Conservation (phyloP, 2,888 invertebrate species). For the Strigamia maritima region DNA sequence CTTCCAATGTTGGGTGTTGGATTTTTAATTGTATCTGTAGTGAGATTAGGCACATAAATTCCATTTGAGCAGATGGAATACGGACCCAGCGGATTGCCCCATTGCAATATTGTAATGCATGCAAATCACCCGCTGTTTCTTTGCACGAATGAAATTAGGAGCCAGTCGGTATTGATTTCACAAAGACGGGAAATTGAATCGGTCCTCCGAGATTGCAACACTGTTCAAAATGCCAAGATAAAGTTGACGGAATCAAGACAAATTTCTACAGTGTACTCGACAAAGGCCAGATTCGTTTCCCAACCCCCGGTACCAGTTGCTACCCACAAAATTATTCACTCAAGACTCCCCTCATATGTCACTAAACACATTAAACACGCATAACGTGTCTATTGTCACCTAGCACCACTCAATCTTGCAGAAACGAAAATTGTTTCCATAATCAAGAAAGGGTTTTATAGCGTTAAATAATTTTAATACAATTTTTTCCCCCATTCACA, state of each 20-base stretch:
- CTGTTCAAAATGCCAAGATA: constrained; percentile 23
- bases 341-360: neutral
- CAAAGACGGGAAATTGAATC: constrained; percentile 23
- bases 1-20: neutral
- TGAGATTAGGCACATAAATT: constrained; percentile 19
- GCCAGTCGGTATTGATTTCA: constrained; percentile 23
- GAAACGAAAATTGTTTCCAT: too few relatives aligned
- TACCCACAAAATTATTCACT: constrained; percentile 15
- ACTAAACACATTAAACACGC: neutral
- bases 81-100: constrained; percentile 23
- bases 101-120: constrained; percentile 23
- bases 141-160: constrained; percentile 23
- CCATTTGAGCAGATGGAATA: constrained; percentile 23
- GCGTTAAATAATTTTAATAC: neutral
- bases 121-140: constrained; percentile 23
- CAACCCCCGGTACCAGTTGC: neutral
- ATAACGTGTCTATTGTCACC: neutral
- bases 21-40: constrained; percentile 16
- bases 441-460: neutral
- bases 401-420: neutral
- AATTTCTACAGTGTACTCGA: constrained; percentile 20
- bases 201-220: constrained; percentile 18
- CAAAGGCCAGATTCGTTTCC: constrained; percentile 19
- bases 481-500: too few relatives aligned
- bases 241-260: constrained; percentile 23